Percentiles rank a stretch among this genome's conserved stretches.
phyloP scores from a whole-genome alignment of 2,113 vertebrate genomes.

The Callopanchax toddi region DNA sequence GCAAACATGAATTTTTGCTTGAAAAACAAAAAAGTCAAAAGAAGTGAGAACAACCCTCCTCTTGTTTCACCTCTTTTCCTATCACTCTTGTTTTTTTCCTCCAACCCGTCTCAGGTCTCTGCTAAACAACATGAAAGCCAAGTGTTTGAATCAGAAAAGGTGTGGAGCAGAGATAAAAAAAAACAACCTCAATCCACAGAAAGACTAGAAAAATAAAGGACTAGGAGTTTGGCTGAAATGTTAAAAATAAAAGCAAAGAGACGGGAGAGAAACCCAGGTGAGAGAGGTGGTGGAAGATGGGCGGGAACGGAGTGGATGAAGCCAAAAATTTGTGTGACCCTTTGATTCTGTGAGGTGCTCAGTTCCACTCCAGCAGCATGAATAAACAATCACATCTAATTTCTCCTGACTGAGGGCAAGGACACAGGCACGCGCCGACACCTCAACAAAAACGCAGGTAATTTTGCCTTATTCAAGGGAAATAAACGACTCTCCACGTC shows the following conservation, averaged over 20 bases:
- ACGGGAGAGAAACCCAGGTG: not conserved
- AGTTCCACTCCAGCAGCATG: conserved; percentile 16
- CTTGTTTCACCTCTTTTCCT: not conserved
- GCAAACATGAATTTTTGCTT: not conserved
- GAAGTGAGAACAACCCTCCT: not conserved
- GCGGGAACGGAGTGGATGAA: conserved; percentile 7
- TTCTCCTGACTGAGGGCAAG: conserved; percentile 28
- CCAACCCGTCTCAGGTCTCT: conserved; percentile 6
- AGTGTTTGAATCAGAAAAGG: conserved; percentile 6
- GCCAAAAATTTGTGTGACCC: conserved; percentile 3
- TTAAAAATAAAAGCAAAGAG: conserved; percentile 7
- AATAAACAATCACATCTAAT: conserved; percentile 45
- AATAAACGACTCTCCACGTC: conserved; percentile 1
- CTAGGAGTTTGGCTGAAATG: not conserved
- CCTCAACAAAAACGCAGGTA: not conserved
- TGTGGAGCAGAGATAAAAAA: conserved; percentile 10
- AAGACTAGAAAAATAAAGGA: conserved; percentile 1
- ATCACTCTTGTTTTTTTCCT: not conserved
- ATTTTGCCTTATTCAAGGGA: conserved; percentile 9
- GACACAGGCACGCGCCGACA: not conserved
- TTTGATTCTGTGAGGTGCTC: conserved; percentile 28
- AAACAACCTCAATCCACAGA: not conserved
- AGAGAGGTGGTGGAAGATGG: not conserved
- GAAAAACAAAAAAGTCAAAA: conserved; percentile 16
- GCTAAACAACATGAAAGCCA: conserved; percentile 2